Base-by-base conservation (phyloP, 1,140 invertebrate genomes). In the Cepaea nemoralis region DNA sequence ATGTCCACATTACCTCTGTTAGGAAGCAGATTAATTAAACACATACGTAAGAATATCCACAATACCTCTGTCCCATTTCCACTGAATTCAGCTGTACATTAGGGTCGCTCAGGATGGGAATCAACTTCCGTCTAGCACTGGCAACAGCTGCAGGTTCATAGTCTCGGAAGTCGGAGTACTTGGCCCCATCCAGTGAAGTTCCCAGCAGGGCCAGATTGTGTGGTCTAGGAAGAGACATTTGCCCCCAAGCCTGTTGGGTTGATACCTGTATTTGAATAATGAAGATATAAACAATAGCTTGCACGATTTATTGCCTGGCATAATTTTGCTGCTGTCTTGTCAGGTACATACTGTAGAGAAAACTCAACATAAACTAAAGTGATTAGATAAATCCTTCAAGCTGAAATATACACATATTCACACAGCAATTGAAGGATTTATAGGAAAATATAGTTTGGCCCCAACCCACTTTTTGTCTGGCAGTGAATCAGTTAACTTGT, bases 1-100 rank as follows among this genome's bases (percentile, higher is more conserved):
- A n/a, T n/a, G n/a, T n/a, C n/a, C n/a, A n/a, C n/a, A n/a, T n/a
- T n/a, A n/a, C n/a, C n/a, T n/a, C n/a, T n/a, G n/a, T n/a, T n/a
- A n/a, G n/a, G n/a, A n/a, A n/a, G n/a, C n/a, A n/a, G n/a, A n/a
- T n/a, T n/a, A n/a, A n/a, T n/a, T n/a, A 55, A 55, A 55, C 6
- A 19, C n/a, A 55, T 22, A 55, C 19, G n/a, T 14, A 55, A 55
- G n/a, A 8, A 14, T 14, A 2, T 55, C 50, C 19, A 3, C 22
- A 24, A 63, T 70, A 89, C 88, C 87, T 88, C 39, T 89, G 88
- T 40, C 86, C 85, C 66, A 89, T 63, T 24, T 85, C 80, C 45
- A 86, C 35, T 19, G 55, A 63, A 33, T 76, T 19, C 0, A 77
- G n/a, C 31, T 76, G 33, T 39, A 82, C 82, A 16, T 63, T 66